Conservation (phyloP, 2,113 vertebrate species). For the Percopsis transmontana region DNA sequence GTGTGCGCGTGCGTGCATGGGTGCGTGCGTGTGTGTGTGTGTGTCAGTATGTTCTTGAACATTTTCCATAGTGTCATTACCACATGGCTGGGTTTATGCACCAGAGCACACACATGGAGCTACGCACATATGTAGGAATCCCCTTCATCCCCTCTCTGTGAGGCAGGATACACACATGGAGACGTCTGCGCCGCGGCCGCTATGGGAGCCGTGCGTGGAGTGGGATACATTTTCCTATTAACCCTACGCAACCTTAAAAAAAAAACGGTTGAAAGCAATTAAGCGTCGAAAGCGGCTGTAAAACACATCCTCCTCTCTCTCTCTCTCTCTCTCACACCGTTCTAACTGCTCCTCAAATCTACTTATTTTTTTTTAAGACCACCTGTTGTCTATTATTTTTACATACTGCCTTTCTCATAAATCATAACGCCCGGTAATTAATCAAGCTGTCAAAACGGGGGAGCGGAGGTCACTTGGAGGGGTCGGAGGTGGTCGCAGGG, state of each 20-base stretch:
- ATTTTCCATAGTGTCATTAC: constrained; percentile 76
- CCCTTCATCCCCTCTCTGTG: constrained; percentile 64
- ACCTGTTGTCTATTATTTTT: constrained; percentile 99
- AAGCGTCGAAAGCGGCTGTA: constrained; percentile 83
- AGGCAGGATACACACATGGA: constrained; percentile 49
- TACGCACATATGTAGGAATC: constrained; percentile 70
- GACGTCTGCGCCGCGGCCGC: constrained; percentile 56
- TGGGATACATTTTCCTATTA: constrained; percentile 80
- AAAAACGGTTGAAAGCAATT: constrained; percentile 72
- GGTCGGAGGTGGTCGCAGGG: constrained; percentile 95
- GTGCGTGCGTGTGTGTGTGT: constrained; percentile 23
- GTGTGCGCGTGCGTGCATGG: constrained; percentile 13
- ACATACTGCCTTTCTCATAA: constrained; percentile 99
- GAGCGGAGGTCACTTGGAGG: constrained; percentile 89
- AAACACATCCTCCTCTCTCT: constrained; percentile 75
- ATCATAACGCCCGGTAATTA: constrained; percentile 99
- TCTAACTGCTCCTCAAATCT: constrained; percentile 53
- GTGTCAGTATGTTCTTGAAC: constrained; percentile 36
- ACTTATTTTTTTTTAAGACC: constrained; percentile 90
- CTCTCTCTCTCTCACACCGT: constrained; percentile 18
- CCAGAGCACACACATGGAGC: constrained; percentile 70
- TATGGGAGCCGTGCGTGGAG: constrained; percentile 58
- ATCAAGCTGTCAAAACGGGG: constrained; percentile 99
- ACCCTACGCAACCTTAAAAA: constrained; percentile 69
- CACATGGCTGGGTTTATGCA: constrained; percentile 71